A percentile compares a stretch with the other conserved stretches of the same genome.
phyloP scores from a whole-genome alignment of 2,888 invertebrate species.

The Plebejus argus region DNA sequence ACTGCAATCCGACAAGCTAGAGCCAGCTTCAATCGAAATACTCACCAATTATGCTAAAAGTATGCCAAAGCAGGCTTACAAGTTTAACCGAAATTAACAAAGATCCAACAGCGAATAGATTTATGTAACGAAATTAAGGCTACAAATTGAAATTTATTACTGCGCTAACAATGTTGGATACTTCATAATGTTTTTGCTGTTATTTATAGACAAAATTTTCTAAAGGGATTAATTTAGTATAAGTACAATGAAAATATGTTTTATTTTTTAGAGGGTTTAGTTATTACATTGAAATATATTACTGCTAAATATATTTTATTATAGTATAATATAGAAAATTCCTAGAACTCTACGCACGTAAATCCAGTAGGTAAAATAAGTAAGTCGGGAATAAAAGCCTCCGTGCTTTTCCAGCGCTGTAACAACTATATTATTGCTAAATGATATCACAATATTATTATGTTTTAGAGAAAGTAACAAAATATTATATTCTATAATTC shows the following conservation, averaged over 20 bases:
- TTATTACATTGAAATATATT: background rate
- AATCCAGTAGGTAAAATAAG: no score
- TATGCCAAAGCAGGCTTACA: background rate
- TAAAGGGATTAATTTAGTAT: constrained; percentile 6
- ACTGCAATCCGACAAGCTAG: background rate
- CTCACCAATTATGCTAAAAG: background rate
- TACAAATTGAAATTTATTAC: constrained; percentile 70
- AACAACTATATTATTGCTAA: no score
- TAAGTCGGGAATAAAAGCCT: no score
- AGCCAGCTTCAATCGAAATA: background rate
- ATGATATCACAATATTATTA: no score
- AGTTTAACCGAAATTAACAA: constrained; percentile 6
- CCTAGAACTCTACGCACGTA: no score
- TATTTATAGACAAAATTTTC: constrained; percentile 17
- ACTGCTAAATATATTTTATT: no score
- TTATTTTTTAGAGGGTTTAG: background rate
- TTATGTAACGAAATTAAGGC: constrained; percentile 52
- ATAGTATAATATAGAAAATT: no score
- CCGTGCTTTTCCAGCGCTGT: no score
- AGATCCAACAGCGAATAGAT: constrained; percentile 40
- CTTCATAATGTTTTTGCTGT: constrained; percentile 41
- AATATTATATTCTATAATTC: no score
- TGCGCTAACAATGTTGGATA: constrained; percentile 70
- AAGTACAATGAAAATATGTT: background rate
- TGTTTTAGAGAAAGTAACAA: no score